Conservation (phyloP, 2,888 invertebrate genomes). For the Entomobrya proxima region DNA sequence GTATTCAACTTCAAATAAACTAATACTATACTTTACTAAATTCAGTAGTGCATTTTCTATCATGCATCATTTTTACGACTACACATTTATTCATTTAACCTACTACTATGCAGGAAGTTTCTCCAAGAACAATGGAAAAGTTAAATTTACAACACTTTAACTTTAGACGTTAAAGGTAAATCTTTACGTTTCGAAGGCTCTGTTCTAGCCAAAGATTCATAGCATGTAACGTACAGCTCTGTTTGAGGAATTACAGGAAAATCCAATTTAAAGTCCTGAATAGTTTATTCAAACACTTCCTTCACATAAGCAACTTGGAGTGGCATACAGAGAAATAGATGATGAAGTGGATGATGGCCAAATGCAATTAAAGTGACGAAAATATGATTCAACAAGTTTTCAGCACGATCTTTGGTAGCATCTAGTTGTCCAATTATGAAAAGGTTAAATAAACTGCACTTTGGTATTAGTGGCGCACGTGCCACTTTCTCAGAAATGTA, state of each 20-base stretch:
- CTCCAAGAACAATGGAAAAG: too few species aligned
- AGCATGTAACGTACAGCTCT: constrained; percentile 83
- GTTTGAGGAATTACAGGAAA: constrained; percentile 79
- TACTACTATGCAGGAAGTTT: too few species aligned
- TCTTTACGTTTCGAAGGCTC: constrained; percentile 77
- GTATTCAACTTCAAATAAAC: too few species aligned
- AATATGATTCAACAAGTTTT: constrained; percentile 79
- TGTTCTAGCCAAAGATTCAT: constrained; percentile 81
- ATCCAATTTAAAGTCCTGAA: constrained; percentile 82
- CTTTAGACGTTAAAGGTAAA: too few species aligned
- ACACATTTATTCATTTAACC: too few species aligned
- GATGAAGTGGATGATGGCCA: constrained; percentile 82
- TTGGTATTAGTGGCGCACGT: too few species aligned
- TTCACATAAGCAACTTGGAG: constrained; percentile 84
- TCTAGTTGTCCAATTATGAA: constrained; percentile 84
- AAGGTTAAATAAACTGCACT: too few species aligned
- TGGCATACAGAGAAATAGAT: constrained; percentile 83
- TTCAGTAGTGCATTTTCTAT: too few species aligned
- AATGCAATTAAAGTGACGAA: constrained; percentile 80
- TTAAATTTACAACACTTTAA: too few species aligned
- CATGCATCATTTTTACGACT: too few species aligned
- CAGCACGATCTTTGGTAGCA: constrained; percentile 84
- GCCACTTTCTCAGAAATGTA: not conserved
- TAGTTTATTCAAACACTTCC: constrained; percentile 82
- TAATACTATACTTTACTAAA: too few species aligned